Evolutionary conservation across 2,797 vertebrate species (phyloP), one percentile per base, ranked within the genome.

Genomic region (Rhynchotus rufescens): DNA sequence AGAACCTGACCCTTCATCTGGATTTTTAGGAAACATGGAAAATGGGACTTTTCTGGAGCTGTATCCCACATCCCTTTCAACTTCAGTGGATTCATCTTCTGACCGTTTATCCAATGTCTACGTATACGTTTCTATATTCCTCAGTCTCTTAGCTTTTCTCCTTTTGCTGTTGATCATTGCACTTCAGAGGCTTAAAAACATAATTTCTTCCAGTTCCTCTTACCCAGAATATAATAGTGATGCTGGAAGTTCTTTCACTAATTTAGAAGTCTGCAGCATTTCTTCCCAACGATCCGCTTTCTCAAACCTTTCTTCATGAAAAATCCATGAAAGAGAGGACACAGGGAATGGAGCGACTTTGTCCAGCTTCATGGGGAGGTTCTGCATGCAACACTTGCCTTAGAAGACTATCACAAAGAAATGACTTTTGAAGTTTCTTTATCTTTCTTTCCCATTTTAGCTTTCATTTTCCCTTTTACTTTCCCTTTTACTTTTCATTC

Each of bases 191-290:
- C 98, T 99, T 93, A 99, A 99, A 97, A 99, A 99, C 92, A 99
- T 99, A 59, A 99, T 99, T 97, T 98, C 99, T 54, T 99, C 99
- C 83, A 99, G 98, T 52, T 99, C 99, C 19, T 98, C 99, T 2
- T 98, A 98, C 75, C 98, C 99, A 0, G 99, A 99, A 96, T 98
- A 98, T 94, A 98, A 98, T 84, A 99, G 99, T n/a, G 99, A 99
- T 74, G 98, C 97, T 32, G 98, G 98, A 61, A 98, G 99, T 96
- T 99, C 99, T 10, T 99, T 99, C 97, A 99, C 99, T 94, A 99
- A 99, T 96, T 98, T 99, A 98, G 99, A 99, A 98, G 99, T 99
- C 96, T 99, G 99, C 61, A 99, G 99, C 85, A 98, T 99, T 96
- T 99, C 99, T 26, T 99, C 99, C 36, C 99, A 98, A 95, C 98